A percentile compares a stretch with the other conserved stretches of the same genome.
phyloP scores from a whole-genome alignment of 2,113 vertebrate species.

The Electrona antarctica region DNA sequence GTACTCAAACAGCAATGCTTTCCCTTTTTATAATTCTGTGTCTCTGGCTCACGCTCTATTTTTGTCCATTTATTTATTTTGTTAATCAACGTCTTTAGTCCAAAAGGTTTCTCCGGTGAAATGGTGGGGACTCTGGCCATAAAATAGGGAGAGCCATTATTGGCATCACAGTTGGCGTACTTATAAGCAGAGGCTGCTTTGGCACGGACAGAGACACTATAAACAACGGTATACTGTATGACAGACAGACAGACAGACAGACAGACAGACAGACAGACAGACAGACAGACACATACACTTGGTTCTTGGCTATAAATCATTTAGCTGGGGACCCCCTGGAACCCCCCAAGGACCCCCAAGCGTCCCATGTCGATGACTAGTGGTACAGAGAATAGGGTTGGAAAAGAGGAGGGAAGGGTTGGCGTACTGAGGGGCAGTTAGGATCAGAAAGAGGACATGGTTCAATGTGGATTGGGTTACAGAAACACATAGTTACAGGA shows the following conservation, averaged over 20 bases:
- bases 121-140: slow-evolving; percentile 78
- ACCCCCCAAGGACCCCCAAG: no score
- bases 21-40: slow-evolving; percentile 76
- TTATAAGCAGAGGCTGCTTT: slow-evolving; percentile 56
- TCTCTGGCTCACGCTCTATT: slow-evolving; percentile 60
- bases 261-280: not conserved
- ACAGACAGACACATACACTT: no score
- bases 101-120: slow-evolving; percentile 66
- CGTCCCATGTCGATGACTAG: no score
- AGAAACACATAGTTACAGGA: no score
- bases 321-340: no score
- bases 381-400: not conserved
- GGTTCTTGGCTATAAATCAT: no score
- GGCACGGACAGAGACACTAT: slow-evolving; percentile 35
- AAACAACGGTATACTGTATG: slow-evolving; percentile 55
- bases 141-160: slow-evolving; percentile 74
- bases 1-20: slow-evolving; percentile 88
- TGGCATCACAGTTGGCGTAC: slow-evolving; percentile 69
- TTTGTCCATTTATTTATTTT: slow-evolving; percentile 46
- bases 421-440: no score
- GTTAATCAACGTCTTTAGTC: slow-evolving; percentile 61
- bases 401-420: no score
- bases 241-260: slow-evolving; percentile 51
- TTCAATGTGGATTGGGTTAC: no score
- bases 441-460: no score